Evolutionary conservation across 2,113 vertebrate genomes (phyloP).

Genomic region (Psammodynastes pulverulentus): DNA sequence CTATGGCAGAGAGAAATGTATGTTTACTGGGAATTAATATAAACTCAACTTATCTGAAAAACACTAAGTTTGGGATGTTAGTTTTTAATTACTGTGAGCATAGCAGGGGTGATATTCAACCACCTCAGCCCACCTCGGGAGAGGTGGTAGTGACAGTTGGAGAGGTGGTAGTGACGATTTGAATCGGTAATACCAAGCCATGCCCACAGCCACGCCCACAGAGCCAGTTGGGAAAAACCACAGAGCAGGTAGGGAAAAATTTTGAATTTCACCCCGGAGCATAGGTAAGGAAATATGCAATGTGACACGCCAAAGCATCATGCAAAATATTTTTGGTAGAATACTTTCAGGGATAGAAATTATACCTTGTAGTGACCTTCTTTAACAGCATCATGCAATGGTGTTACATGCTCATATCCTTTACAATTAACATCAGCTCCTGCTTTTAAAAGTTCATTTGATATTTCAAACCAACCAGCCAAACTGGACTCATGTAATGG

Average conservation of each 20-base stretch:
- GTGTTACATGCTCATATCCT: constrained; percentile 68
- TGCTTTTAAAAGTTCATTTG: constrained; percentile 71
- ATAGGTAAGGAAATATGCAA: neutral
- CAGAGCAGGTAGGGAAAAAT: too few relatives aligned
- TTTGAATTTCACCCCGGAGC: too few relatives aligned
- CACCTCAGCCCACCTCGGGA: too few relatives aligned
- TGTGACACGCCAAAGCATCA: neutral
- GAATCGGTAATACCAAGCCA: too few relatives aligned
- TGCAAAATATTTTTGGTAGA: neutral
- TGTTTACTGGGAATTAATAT: neutral
- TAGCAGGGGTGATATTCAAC: too few relatives aligned
- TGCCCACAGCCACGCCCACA: too few relatives aligned
- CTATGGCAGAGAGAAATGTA: neutral
- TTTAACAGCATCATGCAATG: constrained; percentile 75
- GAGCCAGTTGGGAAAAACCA: too few relatives aligned
- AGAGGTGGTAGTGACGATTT: too few relatives aligned
- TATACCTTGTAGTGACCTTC: constrained; percentile 71
- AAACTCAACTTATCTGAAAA: neutral
- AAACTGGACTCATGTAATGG: constrained; percentile 74
- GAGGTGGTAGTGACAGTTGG: too few relatives aligned
- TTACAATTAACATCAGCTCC: constrained; percentile 74
- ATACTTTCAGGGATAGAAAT: constrained; percentile 1
- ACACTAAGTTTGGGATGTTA: neutral
- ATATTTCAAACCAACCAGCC: constrained; percentile 59
- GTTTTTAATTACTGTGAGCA: neutral